Base-by-base conservation (phyloP, 2,113 vertebrate genomes). In the Ptyas mucosa region DNA sequence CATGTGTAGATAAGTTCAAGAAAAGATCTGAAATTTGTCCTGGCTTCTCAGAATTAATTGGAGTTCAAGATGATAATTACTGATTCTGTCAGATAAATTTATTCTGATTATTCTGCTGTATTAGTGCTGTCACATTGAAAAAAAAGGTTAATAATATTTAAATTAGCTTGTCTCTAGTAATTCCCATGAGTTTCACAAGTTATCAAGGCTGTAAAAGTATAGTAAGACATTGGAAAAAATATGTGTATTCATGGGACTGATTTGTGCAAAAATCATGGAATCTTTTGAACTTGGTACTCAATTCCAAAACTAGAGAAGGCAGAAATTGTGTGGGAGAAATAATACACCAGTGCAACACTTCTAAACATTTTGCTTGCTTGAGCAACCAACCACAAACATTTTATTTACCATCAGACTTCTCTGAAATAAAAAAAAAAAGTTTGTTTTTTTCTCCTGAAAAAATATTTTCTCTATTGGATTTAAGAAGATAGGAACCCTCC, bases 91-190 rank as follows among this genome's bases (percentile, higher is more conserved):
- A 97, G 95, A 97, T 91, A 95, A 95, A 97, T 97, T 95, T 96
- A 95, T 96, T 95, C 91, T 97, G 95, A 95, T 97, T 97, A 96
- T 97, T 97, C 96, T 95, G 89, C 87, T 95, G 57, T 95, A 96
- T 97, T 97, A 97, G 75, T 91, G 90, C 92, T 96, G 96, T 96
- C 97, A 94, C 94, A 61, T 94, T 93, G 89, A 96, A 94, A 24
- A 85, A 85, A 92, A 94, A 95, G 91, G 96, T 49, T 52, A 97
- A 95, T 96, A 96, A 88, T 75, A 94, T 97, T 97, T 96, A 97
- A 96, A 97, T 96, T 95, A 97, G 94, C 89, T 90, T 95, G 96
- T 96, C 96, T 95, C 95, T 91, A 95, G 46, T 90, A 95, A 97
- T 97, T 97, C 96, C 64, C 3, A 7, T 96, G 91, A 96, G 94